Percentiles rank a stretch among this genome's conserved stretches.
These are phyloP conservation scores for Acridotheres tristis DNA, from an alignment of 2,797 vertebrate genomes.

Conservation along the genomic window DNA sequence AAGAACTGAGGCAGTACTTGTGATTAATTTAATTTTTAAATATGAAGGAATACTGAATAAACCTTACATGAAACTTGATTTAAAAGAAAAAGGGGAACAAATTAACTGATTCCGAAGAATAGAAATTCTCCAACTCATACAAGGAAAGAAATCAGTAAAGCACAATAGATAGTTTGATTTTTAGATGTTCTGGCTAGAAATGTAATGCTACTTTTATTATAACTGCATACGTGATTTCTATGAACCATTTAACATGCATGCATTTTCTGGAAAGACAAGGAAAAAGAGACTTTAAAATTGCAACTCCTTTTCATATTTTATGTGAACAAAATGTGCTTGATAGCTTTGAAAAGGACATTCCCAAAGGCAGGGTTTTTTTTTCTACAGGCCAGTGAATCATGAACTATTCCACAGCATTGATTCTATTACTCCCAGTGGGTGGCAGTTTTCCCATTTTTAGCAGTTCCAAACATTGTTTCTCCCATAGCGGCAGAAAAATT, in stretches of 20 bases:
- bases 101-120: background rate
- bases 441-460: constrained; percentile 60
- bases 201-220: background rate
- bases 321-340: background rate
- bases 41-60: background rate
- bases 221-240: background rate
- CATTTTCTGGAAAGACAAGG: background rate
- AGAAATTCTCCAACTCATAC: background rate
- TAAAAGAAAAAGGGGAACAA: background rate
- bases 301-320: background rate
- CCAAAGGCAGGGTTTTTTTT: constrained; percentile 10
- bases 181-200: background rate
- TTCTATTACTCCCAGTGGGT: constrained; percentile 51
- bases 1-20: background rate
- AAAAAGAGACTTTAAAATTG: background rate
- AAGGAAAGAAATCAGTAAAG: background rate
- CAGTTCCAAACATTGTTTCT: constrained; percentile 63
- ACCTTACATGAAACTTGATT: background rate
- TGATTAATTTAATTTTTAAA: background rate
- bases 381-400: constrained; percentile 34
- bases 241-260: background rate
- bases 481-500: constrained; percentile 51
- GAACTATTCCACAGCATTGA: constrained; percentile 54
- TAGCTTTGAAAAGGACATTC: constrained; percentile 41
- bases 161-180: background rate